Conservation (phyloP, 2,888 invertebrate genomes). For the Lamellibrachia columna region DNA sequence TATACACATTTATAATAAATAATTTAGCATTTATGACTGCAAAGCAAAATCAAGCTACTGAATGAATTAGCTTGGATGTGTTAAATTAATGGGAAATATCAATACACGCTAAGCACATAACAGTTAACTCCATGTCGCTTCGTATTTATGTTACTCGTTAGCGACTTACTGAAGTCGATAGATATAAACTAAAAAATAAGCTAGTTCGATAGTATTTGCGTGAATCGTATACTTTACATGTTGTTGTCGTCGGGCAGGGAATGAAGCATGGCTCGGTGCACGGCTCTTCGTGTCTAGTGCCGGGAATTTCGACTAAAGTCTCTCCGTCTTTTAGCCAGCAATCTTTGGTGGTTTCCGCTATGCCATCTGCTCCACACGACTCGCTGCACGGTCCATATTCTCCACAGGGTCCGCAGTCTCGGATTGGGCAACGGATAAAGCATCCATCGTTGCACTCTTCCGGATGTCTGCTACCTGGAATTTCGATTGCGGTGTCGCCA, state of each 20-base stretch:
- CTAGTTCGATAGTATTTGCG: not conserved
- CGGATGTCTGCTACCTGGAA: not conserved
- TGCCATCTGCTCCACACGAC: not conserved
- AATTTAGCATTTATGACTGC: not conserved
- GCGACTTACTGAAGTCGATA: not conserved
- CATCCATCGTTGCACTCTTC: not conserved
- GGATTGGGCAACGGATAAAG: not conserved
- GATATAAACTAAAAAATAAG: not conserved
- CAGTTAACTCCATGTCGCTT: not conserved
- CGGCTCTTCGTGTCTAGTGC: not conserved
- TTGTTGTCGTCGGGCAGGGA: not conserved
- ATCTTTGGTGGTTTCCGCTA: not conserved
- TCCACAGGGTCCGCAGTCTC: not conserved
- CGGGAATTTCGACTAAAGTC: not conserved
- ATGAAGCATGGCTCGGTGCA: not conserved
- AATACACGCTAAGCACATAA: not conserved
- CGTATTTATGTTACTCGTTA: not conserved
- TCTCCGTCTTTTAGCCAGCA: not conserved
- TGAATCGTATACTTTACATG: not conserved
- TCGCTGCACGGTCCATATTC: constrained; percentile 1
- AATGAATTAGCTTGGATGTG: not conserved
- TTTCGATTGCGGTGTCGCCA: not conserved
- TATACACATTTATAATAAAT: not conserved
- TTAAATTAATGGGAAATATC: not conserved
- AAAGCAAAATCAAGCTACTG: not conserved